Evolutionary conservation across 2,113 vertebrate species (phyloP), one percentile per base, ranked within the genome.

Genomic region (Chloebia gouldiae): DNA sequence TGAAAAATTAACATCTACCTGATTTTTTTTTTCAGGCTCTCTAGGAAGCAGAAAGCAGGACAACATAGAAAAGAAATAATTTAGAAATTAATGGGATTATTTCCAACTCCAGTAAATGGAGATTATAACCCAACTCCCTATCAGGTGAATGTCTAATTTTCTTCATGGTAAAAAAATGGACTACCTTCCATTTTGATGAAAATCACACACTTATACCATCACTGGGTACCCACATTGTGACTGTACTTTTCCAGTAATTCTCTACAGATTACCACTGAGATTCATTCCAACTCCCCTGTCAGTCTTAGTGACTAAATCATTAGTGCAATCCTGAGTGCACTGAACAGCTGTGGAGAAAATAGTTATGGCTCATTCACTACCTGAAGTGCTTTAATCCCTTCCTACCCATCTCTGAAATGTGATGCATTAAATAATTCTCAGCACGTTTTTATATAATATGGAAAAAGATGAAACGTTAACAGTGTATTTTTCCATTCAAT

Each of bases 311-410:
- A 72, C 70, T 88, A 61, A 69, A 59, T 85, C 94, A 83, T 83
- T 94, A 95, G 64, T 75, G 69, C 42, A 13, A 72, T 84, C 91
- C 84, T 76, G 89, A 95, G 33, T 79, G 73, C 71, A 79, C 50
- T 70, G 92, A 96, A 83, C 51, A 85, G 44, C 82, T 96, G 83
- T 77, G 57, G 54, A 94, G 79, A 93, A 91, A 59, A 91, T 37
- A 95, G 76, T 86, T 96, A 94, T n/a, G 66, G 69, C 77, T 91
- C 82, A 86, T 59, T 96, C 90, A 81, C 66, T 88, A 85, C 56
- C 64, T 86, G 59, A 39, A 97, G 64, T 64, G 49, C 80, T 88
- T 90, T 92, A 93, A 95, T 84, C 47, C 87, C 51, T 39, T 92
- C 86, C 83, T 81, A 84, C 37, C 86, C 56, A 51, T 75, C 78